Evolutionary conservation across 2,113 vertebrate genomes (phyloP), one percentile per base, ranked within the genome.

Genomic region (Vimba vimba): DNA sequence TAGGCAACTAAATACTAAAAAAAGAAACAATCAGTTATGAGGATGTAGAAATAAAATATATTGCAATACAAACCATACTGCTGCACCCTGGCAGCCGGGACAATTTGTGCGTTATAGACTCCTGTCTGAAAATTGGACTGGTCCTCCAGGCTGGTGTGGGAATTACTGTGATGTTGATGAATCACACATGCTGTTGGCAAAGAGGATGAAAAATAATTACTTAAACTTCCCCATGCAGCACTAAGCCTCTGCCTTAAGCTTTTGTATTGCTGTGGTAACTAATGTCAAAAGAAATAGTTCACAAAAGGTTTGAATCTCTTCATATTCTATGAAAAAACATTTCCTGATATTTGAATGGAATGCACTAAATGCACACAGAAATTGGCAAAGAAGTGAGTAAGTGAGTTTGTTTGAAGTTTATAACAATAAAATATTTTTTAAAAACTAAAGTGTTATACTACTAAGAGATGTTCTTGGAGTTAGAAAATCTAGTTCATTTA

Each of bases 81-180:
- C 17, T 1, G 0, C 8, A 6, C 57, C 19, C 19, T 0, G 7
- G 39, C 19, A 64, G 68, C 39, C 9, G 80, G 13, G 68, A 76
- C 64, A 45, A 5, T n/a, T 36, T 77, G 47, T 6, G 69, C 71
- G 43, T 68, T 43, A 69, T 60, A 81, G 7, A 11, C 30, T 1
- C 75, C 36, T 17, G 13, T 25, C 43, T 60, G 17, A 3, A 43
- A n/a, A 75, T 57, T 87, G 33, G 43, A 21, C 39, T 85, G 55
- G 7, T 62, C 27, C 52, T 43, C 27, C 21, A 45, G 62, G 45
- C 57, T 4, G 77, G 76, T 36, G 7, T 75, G 50, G 13, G 15
- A 75, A 62, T 60, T 8, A 21, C 25, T 12, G 11, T 80, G 64
- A 27, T 68, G 89, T 86, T 85, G 66, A 43, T 86, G 30, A 77